A percentile compares a stretch with the other conserved stretches of the same genome.
phyloP scores from a whole-genome alignment of 2,113 vertebrate genomes.

The Camelus dromedarius region DNA sequence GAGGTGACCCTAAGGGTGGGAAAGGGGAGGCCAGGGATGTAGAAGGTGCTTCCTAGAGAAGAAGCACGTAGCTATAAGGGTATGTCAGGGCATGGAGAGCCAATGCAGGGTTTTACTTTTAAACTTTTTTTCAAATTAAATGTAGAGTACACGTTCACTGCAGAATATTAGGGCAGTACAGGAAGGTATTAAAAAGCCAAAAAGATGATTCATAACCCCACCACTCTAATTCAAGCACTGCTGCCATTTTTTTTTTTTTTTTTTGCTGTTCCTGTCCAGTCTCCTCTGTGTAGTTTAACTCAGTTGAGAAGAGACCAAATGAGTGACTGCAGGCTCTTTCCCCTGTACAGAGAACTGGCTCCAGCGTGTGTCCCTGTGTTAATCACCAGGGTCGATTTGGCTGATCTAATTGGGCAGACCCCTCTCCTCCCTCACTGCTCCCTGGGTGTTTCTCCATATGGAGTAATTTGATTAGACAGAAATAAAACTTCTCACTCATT shows the following conservation, averaged over 20 bases:
- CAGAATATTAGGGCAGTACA: neutral
- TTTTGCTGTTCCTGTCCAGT: neutral
- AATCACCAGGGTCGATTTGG: conserved; percentile 60
- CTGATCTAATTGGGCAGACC: conserved; percentile 60
- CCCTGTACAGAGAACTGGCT: conserved; percentile 13
- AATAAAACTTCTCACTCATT: conserved; percentile 71
- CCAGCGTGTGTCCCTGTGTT: conserved; percentile 50
- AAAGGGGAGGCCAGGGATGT: neutral
- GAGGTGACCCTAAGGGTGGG: neutral
- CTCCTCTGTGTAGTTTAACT: neutral
- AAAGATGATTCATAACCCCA: neutral
- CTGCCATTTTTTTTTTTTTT: neutral
- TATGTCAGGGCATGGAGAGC: too few species aligned
- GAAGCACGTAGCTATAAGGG: accelerated
- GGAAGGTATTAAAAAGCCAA: neutral
- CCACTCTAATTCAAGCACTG: neutral
- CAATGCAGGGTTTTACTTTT: neutral
- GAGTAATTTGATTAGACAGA: conserved; percentile 76
- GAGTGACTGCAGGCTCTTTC: neutral
- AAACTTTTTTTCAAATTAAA: neutral
- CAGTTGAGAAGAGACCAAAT: neutral
- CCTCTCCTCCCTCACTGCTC: conserved; percentile 25
- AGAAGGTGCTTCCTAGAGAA: neutral
- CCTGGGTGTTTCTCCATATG: conserved; percentile 74
- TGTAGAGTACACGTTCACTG: neutral